A percentile compares a stretch with the other conserved stretches of the same genome.
Conservation (phyloP, 1,140 invertebrate genomes). For the Zaprionus ornatus region DNA sequence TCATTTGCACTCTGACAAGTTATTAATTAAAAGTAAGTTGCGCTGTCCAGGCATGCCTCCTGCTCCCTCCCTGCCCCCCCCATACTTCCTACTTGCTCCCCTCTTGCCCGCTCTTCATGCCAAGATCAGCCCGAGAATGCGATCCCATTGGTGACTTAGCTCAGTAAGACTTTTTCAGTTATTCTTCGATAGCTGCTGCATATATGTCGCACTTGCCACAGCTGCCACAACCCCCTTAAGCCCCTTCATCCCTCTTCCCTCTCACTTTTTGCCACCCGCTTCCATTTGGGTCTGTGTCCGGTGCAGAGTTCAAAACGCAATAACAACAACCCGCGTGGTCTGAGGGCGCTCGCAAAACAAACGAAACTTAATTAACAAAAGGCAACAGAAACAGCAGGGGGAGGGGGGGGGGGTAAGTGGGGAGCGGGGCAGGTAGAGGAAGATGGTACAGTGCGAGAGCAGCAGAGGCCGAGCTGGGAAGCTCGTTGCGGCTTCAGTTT, state of each 20-base stretch:
- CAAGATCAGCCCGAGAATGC: background rate
- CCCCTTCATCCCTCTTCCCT: no score
- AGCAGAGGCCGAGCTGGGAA: background rate
- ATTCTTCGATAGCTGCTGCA: background rate
- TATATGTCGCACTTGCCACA: no score
- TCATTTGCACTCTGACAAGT: slow-evolving; percentile 81
- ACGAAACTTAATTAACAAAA: slow-evolving; percentile 64
- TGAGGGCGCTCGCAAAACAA: slow-evolving; percentile 42
- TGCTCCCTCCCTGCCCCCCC: background rate
- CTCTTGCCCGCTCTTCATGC: background rate
- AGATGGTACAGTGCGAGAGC: background rate
- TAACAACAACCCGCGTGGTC: background rate
- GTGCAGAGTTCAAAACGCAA: slow-evolving; percentile 33
- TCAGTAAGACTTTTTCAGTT: background rate
- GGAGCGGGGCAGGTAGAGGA: background rate
- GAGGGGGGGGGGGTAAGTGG: background rate
- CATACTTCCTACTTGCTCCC: background rate
- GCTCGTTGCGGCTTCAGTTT: slow-evolving; percentile 31
- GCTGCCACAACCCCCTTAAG: no score
- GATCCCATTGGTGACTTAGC: background rate
- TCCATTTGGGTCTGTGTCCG: slow-evolving; percentile 37
- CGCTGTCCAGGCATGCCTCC: background rate
- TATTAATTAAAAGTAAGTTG: slow-evolving; percentile 79
- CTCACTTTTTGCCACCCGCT: background rate
- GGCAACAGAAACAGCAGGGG: slow-evolving; percentile 9